Evolutionary conservation across 2,888 invertebrate genomes (phyloP).

Genomic region (Perizoma affinitatum): DNA sequence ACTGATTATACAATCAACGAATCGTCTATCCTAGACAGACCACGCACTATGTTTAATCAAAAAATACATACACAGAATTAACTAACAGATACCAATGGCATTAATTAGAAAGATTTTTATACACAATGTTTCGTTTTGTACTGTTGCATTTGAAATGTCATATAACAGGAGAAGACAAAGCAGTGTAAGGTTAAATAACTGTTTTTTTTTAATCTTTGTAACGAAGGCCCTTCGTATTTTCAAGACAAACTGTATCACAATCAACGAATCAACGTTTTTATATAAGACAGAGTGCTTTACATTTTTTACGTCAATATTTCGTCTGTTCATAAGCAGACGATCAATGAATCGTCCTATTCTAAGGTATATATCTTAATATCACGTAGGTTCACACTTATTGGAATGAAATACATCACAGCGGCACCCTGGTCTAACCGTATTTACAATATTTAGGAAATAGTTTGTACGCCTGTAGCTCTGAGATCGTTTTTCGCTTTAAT

Average conservation of each 20-base stretch:
- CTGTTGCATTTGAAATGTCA: too few relatives aligned
- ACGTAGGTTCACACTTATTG: slow-evolving; percentile 55
- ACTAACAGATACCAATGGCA: too few relatives aligned
- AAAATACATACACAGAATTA: too few relatives aligned
- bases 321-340: slow-evolving; percentile 24
- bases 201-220: too few relatives aligned
- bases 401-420: slow-evolving; percentile 67
- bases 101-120: too few relatives aligned
- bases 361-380: slow-evolving; percentile 57
- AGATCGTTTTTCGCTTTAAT: slow-evolving; percentile 6
- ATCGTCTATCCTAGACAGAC: slow-evolving; percentile 3
- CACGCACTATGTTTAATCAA: background rate
- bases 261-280: slow-evolving; percentile 3
- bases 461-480: slow-evolving; percentile 47
- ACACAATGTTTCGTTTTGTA: too few relatives aligned
- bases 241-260: background rate
- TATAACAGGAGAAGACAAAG: too few relatives aligned
- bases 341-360: slow-evolving; percentile 22
- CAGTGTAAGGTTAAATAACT: too few relatives aligned
- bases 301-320: slow-evolving; percentile 14
- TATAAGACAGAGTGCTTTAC: background rate
- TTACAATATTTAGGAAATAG: slow-evolving; percentile 44
- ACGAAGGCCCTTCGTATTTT: too few relatives aligned
- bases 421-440: slow-evolving; percentile 56
- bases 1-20: too few relatives aligned